These are phyloP conservation scores for Salminus brasiliensis DNA, from an alignment of 2,113 vertebrate species.

Conservation along the genomic window DNA sequence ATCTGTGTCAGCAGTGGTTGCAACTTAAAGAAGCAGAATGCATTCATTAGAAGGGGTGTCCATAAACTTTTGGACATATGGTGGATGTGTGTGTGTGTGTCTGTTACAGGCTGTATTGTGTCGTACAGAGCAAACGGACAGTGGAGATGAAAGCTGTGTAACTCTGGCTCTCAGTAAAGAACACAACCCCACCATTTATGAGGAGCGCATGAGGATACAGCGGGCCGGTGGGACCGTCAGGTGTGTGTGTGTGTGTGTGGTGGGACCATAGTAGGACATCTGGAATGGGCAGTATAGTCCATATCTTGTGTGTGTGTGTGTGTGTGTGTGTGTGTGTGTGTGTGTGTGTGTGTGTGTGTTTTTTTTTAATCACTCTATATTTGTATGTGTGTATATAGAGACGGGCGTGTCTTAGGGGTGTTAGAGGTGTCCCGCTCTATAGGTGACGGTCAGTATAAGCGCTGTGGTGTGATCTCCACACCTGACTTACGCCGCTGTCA, in stretches of 20 bases:
- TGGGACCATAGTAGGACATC: too few relatives aligned
- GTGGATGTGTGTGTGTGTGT: slow-evolving; percentile 21
- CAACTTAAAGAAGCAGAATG: too few relatives aligned
- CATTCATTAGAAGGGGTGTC: too few relatives aligned
- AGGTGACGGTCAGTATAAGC: slow-evolving; percentile 96
- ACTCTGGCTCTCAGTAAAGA: slow-evolving; percentile 92
- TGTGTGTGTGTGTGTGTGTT: neutral
- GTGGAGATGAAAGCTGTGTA: slow-evolving; percentile 73
- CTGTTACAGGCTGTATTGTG: slow-evolving; percentile 87
- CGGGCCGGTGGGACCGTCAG: slow-evolving; percentile 94
- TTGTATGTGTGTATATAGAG: slow-evolving; percentile 76
- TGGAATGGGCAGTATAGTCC: too few relatives aligned
- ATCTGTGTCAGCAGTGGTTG: too few relatives aligned
- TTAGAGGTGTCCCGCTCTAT: slow-evolving; percentile 96
- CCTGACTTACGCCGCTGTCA: slow-evolving; percentile 91
- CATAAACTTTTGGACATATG: too few relatives aligned
- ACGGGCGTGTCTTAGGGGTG: slow-evolving; percentile 90
- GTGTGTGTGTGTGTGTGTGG: slow-evolving; percentile 73
- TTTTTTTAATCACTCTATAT: too few relatives aligned
- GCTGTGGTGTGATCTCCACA: slow-evolving; percentile 90
- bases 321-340: neutral
- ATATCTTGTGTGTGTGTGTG: neutral
- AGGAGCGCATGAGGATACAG: slow-evolving; percentile 96
- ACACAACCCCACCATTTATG: slow-evolving; percentile 94
- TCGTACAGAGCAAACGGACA: slow-evolving; percentile 76